Base-by-base conservation (phyloP, 2,113 vertebrate species). In the Capricornis sumatraensis region DNA sequence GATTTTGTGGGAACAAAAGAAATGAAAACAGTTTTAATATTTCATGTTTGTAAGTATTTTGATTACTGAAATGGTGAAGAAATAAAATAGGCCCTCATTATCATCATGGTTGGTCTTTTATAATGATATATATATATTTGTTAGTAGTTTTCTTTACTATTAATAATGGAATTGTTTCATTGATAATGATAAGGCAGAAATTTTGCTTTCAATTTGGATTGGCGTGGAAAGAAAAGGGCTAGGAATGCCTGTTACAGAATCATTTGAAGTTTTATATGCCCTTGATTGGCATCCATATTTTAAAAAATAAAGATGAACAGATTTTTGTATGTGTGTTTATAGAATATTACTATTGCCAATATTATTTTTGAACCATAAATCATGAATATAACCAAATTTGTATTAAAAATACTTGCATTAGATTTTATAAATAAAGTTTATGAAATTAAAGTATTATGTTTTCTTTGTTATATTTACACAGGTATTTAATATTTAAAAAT, bases 261-360 rank as follows among this genome's bases (percentile, higher is more conserved):
- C 2, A 64, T 90, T 83, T 92, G 89, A 95, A 28, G 13, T 91
- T 93, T 93, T 90, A 15, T 94, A 86, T 87, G 19, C 36, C 53
- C 91, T 94, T 96, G 83, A 79, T 93, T 94, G 87, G 62, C 47
- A 87, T 95, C 67, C 67, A 67, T 7, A 87, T 95, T 97, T 96
- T 92, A 67, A 76, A 91, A 98, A 89, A 19, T 87, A 93, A 96
- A 64, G 36, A 52, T 81, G 64, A 87, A 45, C 12, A 52, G 30
- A 40, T 95, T 95, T 71, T 6, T 55, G 15, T 91, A 10, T 79
- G 33, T 89, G 21, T 94, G 5, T 90, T 88, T 96, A 33, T 93
- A 95, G 82, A 88, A 47, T 90, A 40, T 23, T 62, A 47, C 40
- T 87, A 30, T 96, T 89, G 43, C 52, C 7, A 78, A 0, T 74